Evolutionary conservation across 1,140 invertebrate species (phyloP).

Genomic region (Tetramorium parvispinum): DNA sequence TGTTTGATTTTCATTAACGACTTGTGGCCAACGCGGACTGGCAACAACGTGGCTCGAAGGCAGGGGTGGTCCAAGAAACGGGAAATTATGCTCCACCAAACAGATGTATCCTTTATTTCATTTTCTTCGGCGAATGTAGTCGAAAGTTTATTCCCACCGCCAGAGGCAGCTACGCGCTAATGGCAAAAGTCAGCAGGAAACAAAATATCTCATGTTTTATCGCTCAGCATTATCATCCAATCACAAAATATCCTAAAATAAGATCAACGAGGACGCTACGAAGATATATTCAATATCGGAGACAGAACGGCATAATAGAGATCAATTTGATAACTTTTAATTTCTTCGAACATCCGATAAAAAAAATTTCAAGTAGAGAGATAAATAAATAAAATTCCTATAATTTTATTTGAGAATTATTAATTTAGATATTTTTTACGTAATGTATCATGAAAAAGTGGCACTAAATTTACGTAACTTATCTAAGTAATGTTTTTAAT

Average conservation of each 20-base stretch:
- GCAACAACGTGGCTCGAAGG: slow-evolving; percentile 63
- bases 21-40: slow-evolving; percentile 79
- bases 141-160: slow-evolving; percentile 51
- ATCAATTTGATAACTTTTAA: slow-evolving; percentile 13
- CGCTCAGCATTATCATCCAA: slow-evolving; percentile 31
- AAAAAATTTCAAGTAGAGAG: not conserved
- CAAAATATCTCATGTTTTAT: slow-evolving; percentile 71
- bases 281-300: slow-evolving; percentile 25
- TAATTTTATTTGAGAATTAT: slow-evolving; percentile 11
- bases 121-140: slow-evolving; percentile 66
- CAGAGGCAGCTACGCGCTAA: slow-evolving; percentile 46
- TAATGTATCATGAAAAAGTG: not conserved
- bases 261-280: slow-evolving; percentile 1
- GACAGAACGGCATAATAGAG: slow-evolving; percentile 26
- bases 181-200: slow-evolving; percentile 64
- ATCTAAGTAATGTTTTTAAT: not conserved
- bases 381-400: not conserved
- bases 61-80: slow-evolving; percentile 69
- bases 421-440: not conserved
- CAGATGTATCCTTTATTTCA: slow-evolving; percentile 77
- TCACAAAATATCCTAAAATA: slow-evolving; percentile 45
- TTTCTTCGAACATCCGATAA: not conserved
- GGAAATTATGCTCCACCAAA: slow-evolving; percentile 79
- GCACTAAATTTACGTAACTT: not conserved
- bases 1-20: slow-evolving; percentile 87